These are phyloP conservation scores for Eupithecia vulgata DNA, from an alignment of 2,888 invertebrate species.

Conservation along the genomic window DNA sequence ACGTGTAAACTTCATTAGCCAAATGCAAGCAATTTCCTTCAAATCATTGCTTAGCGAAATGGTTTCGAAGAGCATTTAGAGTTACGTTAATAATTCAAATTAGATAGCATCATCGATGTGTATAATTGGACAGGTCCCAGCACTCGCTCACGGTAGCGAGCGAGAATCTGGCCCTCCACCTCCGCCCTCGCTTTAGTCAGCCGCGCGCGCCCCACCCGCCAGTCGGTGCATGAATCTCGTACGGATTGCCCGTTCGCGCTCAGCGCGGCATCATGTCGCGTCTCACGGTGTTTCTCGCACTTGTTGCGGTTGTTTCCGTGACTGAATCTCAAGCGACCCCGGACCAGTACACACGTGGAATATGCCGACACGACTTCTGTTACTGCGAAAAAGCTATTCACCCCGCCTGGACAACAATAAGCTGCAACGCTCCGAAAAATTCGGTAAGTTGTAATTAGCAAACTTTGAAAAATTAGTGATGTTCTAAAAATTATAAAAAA, in stretches of 20 bases:
- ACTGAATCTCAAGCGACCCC: constrained; percentile 45
- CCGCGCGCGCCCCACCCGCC: constrained; percentile 17
- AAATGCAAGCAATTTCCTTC: neutral
- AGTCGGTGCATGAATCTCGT: constrained; percentile 64
- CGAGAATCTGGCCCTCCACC: constrained; percentile 28
- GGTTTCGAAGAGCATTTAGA: constrained; percentile 40
- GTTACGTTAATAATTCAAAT: constrained; percentile 53
- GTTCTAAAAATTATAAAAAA: no score
- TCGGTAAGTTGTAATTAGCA: constrained; percentile 73
- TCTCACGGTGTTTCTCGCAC: constrained; percentile 76
- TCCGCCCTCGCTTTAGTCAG: constrained; percentile 15
- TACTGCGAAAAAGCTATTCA: constrained; percentile 83
- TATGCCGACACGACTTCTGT: constrained; percentile 84
- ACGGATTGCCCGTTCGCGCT: constrained; percentile 55
- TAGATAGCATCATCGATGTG: constrained; percentile 68
- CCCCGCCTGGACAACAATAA: constrained; percentile 85
- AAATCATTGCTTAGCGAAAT: constrained; percentile 1
- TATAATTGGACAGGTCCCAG: constrained; percentile 63
- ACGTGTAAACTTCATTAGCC: constrained; percentile 45
- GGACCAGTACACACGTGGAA: constrained; percentile 51
- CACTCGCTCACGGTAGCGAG: constrained; percentile 50
- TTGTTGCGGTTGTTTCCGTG: constrained; percentile 74
- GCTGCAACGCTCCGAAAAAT: constrained; percentile 85
- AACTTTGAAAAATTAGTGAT: no score
- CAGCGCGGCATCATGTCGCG: constrained; percentile 75